Base-by-base conservation (phyloP, 2,888 invertebrate genomes). In the Caradrina clavipalpis region DNA sequence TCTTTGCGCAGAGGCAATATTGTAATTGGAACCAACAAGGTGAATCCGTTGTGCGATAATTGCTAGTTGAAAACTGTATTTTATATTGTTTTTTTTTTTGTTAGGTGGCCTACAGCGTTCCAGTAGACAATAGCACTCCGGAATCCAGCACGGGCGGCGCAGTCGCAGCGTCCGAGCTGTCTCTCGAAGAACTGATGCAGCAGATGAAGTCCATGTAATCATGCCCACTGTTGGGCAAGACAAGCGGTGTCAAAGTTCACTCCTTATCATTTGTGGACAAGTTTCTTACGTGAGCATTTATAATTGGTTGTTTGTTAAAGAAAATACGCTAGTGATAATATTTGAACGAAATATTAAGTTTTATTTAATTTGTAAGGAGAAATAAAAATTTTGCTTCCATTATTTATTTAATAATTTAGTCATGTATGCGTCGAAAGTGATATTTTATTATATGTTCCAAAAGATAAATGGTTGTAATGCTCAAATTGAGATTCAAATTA, bases 111-210 rank as follows among this genome's bases (percentile, higher is more conserved):
- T 98, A 98, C 91, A 97, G 97, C 42, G 94, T 97, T 47, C 97
- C 98, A 0, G 94, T 81, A 15, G 93, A 95, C 80, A 92, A 88
- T 72, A 91, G 92, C 59, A 92, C 95, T 47, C 94, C 93, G 0
- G 92, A 95, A 60, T 92, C 92, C 0, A 95, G 96, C 82, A 94
- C 94, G 17, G 92, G 93, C 0, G 94, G 92, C 15, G 94, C 93
- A 10, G 94, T 94, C 55, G 94, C 96, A 0, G 96, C 96, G 49
- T 94, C 95, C 0, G 97, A 97, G 71, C 92, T 97, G 4, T 98
- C 97, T 77, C 96, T 99, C 62, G 99, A 99, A 69, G 99, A 99
- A 64, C 96, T 99, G 75, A 99, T 99, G 98, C 98, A 97, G 74
- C 97, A 98, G 93, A 98, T 99, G 98, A 98, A 99, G 95, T 96